These are phyloP conservation scores for Oscheius myriophilus DNA, from an alignment of 2,888 invertebrate genomes.

Conservation along the genomic window DNA sequence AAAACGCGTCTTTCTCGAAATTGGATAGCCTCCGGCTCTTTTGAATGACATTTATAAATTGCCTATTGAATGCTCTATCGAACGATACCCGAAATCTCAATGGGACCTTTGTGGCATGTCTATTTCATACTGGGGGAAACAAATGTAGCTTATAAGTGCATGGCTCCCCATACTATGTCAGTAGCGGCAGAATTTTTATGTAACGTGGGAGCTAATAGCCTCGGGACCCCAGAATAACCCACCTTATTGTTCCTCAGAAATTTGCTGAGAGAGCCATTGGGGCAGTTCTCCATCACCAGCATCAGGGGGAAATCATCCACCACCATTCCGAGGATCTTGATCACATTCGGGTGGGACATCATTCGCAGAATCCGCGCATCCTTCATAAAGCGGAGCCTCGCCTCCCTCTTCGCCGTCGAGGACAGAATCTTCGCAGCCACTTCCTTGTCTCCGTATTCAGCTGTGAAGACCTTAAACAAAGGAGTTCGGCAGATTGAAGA, in stretches of 20 bases:
- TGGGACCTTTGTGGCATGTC: too few species aligned
- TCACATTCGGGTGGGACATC: conserved; percentile 58
- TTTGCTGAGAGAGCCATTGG: conserved; percentile 33
- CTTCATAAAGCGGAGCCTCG: conserved; percentile 61
- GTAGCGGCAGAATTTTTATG: too few species aligned
- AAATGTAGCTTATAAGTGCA: too few species aligned
- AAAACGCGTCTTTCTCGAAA: too few species aligned
- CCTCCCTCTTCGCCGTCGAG: conserved; percentile 44
- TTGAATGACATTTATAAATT: too few species aligned
- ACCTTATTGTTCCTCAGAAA: neutral
- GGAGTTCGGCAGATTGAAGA: neutral
- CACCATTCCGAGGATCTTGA: conserved; percentile 55
- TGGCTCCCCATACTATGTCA: too few species aligned
- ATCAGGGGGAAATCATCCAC: conserved; percentile 65
- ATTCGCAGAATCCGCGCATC: conserved; percentile 65
- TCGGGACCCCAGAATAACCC: too few species aligned
- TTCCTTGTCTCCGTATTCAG: conserved; percentile 47
- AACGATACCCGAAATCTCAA: too few species aligned
- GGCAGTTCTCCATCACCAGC: conserved; percentile 64
- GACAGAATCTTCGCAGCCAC: conserved; percentile 63
- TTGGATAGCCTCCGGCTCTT: too few species aligned
- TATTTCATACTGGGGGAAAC: too few species aligned
- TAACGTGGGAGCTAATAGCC: too few species aligned
- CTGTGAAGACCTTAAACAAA: conserved; percentile 44
- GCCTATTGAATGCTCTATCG: too few species aligned